Base-by-base conservation (phyloP, 2,888 invertebrate species). In the Ichneumoninae sp. region DNA sequence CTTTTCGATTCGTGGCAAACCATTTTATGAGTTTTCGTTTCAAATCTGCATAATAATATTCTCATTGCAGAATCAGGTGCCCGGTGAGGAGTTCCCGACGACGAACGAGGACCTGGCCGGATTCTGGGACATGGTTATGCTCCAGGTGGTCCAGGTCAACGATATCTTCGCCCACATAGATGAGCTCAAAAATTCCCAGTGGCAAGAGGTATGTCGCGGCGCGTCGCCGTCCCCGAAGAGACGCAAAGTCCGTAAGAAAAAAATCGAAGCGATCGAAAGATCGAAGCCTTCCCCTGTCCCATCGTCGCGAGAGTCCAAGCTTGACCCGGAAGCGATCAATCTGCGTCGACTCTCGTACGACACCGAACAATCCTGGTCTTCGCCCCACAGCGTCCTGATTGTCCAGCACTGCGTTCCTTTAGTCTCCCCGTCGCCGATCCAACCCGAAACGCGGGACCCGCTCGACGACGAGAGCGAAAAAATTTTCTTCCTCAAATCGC, bases 51-150 rank as follows among this genome's bases (percentile, higher is more conserved):
- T n/a, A n/a, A 3, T 0, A 69, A 22, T 36, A 52, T 70, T 79
- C 60, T 73, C 52, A 81, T 83, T 89, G 16, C 86, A 95, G 95
- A 96, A 96, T 92, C 96, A 96, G 91, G 94, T 95, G 5, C 95
- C 95, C 33, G 97, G 96, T 86, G 98, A 98, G 91, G 96, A 96
- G 85, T 98, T 98, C 94, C 98, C 97, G 8, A 98, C 98, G 8
- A 98, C 98, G 0, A 95, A 96, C 87, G 97, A 97, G 89, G 99
- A 99, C 94, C 95, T 99, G 86, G 98, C 97, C 90, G 99, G 99
- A 0, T 99, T 99, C 95, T 99, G 99, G 99, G 99, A 99, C 94
- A 98, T 99, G 98, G 98, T 99, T 40, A 96, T 97, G 93, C 95
- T 99, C 70, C 98, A 99, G 94, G 97, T 99, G 26, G 96, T 96